Base-by-base conservation (phyloP, 2,797 vertebrate genomes). In the Sebastes cheni region DNA sequence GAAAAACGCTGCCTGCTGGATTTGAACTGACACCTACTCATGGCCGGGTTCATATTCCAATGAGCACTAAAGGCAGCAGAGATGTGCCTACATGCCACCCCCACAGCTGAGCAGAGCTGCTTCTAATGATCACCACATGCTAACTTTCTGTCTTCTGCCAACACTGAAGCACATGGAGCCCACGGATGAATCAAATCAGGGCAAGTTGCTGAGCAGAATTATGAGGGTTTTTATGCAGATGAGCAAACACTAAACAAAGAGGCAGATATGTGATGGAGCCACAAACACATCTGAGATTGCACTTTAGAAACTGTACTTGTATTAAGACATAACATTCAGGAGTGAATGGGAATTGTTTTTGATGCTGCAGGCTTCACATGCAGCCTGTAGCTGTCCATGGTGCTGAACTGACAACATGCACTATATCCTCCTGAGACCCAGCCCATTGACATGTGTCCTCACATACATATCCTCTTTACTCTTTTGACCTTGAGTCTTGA, bases 11-110 rank as follows among this genome's bases (percentile, higher is more conserved):
- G 86, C 81, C 79, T 85, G 81, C 30, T 90, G 84, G 82, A 88
- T 91, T 89, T 93, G 92, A 93, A 92, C 94, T 66, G 81, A 93
- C 92, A 91, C 94, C 93, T 91, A 95, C 93, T 92, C 92, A 87
- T 67, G 91, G 87, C 82, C 88, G 81, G 87, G 93, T 93, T 94
- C 91, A 92, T 89, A 89, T 94, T 95, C 90, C 92, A 94, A 86
- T 91, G 93, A 92, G 87, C 91, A 89, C 90, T 84, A 82, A 82
- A 93, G 91, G 93, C 89, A 93, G 85, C 77, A 83, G 89, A 88
- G 86, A 88, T 92, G 89, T 92, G 92, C 94, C 94, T 83, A 94
- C 92, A 91, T 92, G 88, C 92, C 93, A 80, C 93, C 90, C 93
- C 94, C 94, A 91, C 93, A 93, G 77, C 62, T 42, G 72, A 89